Percentiles rank a stretch among this genome's conserved stretches.
Conservation (phyloP, 2,797 vertebrate genomes). For the Sphenodon punctatus region DNA sequence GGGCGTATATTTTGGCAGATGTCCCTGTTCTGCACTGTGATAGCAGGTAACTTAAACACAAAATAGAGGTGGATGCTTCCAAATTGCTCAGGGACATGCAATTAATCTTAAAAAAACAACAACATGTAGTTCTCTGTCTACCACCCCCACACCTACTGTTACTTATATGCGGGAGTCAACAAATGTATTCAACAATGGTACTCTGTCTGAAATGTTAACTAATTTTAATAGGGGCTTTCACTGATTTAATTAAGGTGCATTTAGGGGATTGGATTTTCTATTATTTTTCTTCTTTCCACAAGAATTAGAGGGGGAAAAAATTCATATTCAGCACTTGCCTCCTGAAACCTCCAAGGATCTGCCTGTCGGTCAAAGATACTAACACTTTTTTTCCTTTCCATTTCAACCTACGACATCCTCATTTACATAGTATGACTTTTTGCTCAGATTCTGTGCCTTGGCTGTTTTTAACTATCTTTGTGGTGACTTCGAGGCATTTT, state of each 20-base stretch:
- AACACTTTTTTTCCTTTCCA: neutral
- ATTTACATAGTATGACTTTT: neutral
- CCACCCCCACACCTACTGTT: neutral
- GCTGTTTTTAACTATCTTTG: constrained; percentile 7
- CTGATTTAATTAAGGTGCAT: constrained; percentile 32
- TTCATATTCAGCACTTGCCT: neutral
- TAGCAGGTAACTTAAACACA: neutral
- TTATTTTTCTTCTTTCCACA: neutral
- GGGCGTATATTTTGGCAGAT: neutral
- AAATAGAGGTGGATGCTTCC: constrained; percentile 3
- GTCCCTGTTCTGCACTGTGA: neutral
- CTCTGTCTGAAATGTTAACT: constrained; percentile 41
- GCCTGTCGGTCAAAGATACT: neutral
- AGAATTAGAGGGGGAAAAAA: neutral
- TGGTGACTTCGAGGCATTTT: constrained; percentile 47
- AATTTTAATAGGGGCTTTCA: constrained; percentile 40
- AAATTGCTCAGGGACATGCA: neutral
- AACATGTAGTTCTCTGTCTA: neutral
- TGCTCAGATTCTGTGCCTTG: constrained; percentile 19
- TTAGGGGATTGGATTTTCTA: constrained; percentile 15
- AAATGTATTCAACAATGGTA: neutral
- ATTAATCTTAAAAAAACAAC: constrained; percentile 41
- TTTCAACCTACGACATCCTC: neutral
- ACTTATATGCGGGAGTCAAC: constrained; percentile 25
- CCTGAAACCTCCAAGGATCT: neutral